Conservation (phyloP, 2,888 invertebrate genomes). For the Operophtera brumata region DNA sequence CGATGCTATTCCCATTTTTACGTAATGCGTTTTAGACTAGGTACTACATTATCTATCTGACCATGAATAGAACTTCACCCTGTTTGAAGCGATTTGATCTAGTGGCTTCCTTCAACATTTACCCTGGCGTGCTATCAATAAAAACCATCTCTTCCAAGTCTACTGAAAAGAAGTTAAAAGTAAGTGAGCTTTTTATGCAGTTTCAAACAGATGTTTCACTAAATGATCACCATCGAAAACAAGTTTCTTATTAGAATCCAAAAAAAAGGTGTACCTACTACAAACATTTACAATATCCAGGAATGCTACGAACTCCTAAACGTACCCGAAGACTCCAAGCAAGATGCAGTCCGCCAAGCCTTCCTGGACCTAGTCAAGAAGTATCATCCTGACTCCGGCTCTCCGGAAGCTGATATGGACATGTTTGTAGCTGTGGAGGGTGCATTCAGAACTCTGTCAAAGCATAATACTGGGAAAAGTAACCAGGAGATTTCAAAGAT, state of each 20-base stretch:
- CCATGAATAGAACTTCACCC: conserved; percentile 35
- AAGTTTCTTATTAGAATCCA: background rate
- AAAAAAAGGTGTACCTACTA: background rate
- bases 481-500: conserved; percentile 76
- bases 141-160: conserved; percentile 38
- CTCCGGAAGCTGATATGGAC: conserved; percentile 84
- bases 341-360: conserved; percentile 85
- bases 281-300: conserved; percentile 57
- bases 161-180: conserved; percentile 44
- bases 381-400: conserved; percentile 92
- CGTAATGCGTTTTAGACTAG: conserved; percentile 1
- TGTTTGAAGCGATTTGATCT: conserved; percentile 22
- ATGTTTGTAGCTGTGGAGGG: conserved; percentile 88
- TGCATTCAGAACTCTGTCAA: conserved; percentile 86
- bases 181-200: conserved; percentile 24
- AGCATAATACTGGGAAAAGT: conserved; percentile 79
- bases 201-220: background rate
- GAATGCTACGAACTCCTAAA: conserved; percentile 85
- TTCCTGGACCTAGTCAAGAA: conserved; percentile 89
- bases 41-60: background rate
- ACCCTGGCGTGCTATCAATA: conserved; percentile 15
- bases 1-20: background rate
- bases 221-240: background rate
- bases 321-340: conserved; percentile 84
- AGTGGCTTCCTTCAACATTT: conserved; percentile 10